phyloP scores from a whole-genome alignment of 2,797 vertebrate genomes.

The Micropoecilia bifurca region DNA sequence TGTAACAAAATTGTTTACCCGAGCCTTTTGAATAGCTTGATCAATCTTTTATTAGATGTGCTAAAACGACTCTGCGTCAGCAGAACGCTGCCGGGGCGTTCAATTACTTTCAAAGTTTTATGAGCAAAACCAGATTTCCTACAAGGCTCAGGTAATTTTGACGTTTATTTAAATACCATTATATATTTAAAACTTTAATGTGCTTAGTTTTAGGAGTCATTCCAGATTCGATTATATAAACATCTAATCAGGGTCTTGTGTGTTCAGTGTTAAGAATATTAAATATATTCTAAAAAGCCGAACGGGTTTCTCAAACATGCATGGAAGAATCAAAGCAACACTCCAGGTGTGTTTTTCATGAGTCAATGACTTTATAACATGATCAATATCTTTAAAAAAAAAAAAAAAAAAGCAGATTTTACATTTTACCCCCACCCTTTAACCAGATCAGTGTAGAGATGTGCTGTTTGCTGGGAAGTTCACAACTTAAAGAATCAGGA shows the following conservation, averaged over 20 bases:
- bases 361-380: no score
- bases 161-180: constrained; percentile 32
- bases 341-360: no score
- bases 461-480: neutral
- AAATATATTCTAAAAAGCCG: neutral
- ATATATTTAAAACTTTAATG: constrained; percentile 29
- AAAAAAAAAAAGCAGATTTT: no score
- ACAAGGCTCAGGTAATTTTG: constrained; percentile 25
- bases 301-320: no score
- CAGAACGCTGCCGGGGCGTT: constrained; percentile 43
- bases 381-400: no score
- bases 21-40: constrained; percentile 63
- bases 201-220: constrained; percentile 23
- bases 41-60: constrained; percentile 71
- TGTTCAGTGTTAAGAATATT: neutral
- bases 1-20: constrained; percentile 76
- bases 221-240: constrained; percentile 48
- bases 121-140: constrained; percentile 27
- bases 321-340: no score
- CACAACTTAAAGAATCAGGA: neutral
- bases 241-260: constrained; percentile 13
- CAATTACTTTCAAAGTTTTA: constrained; percentile 49
- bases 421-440: neutral
- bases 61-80: constrained; percentile 54
- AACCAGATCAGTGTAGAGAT: neutral